Evolutionary conservation across 30 jellyfish, hydroid and myxozoan species (phyloP), one percentile per base, ranked within the genome.

Genomic region (Chrysaora quinquecirrha): DNA sequence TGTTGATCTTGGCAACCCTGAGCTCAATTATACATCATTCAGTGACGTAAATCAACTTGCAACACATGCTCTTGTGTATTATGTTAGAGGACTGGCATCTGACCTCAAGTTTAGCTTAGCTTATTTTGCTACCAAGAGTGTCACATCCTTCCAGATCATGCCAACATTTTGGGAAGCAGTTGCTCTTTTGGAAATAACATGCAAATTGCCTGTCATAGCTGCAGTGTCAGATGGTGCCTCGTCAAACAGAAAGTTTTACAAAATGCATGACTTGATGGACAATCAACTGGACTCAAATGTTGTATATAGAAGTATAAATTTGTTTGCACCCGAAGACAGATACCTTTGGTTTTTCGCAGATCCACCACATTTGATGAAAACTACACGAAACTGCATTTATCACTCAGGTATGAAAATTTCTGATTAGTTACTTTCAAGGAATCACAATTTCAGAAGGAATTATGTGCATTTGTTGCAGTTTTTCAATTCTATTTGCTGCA

Each of bases 1-100:
- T 82, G 62, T 49, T 31, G 93, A 84, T 65, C 89, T 84, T 6
- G 95, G 95, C 34, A 90, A 84, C 52, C 90, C 84, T 19, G 89
- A 64, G 27, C 28, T 64, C 18, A 84, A 84, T 65, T 84, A 58
- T 35, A n/a, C n/a, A n/a, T 49, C 87, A 11, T 12, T 33, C 30
- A 27, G 73, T 10, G 76, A 75, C 22, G 78, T 38, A 27, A 35
- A 75, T 30, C 1, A 64, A 34, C 19, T 85, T 46, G 96, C 96
- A 14, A 20, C 89, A 11, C 95, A 73, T 58, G 95, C 62, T 28
- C 58, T 84, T 10, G 95, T 58, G 3, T 84, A 52, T 49, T 29
- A 27, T 21, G 34, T 84, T 0, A 28, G 87, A 9, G 84, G 95
- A n/a, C 30, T 84, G 35, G 49, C 33, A 46, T 24, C 50, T 28